A percentile compares a stretch with the other conserved stretches of the same genome.
These are phyloP conservation scores for Abrostola triplasia DNA, from an alignment of 2,888 invertebrate species.

Conservation along the genomic window DNA sequence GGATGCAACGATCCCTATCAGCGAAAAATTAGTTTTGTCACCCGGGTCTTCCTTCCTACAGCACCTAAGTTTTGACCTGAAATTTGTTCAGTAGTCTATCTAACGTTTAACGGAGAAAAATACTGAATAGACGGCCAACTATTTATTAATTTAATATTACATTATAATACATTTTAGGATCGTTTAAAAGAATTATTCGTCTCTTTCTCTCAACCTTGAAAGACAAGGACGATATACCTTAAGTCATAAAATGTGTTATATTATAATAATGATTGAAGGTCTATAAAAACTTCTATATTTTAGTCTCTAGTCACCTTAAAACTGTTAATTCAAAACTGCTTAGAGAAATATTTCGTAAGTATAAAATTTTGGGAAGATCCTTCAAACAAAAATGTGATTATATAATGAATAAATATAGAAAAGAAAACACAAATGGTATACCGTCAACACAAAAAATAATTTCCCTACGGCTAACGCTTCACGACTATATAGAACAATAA, in stretches of 20 bases:
- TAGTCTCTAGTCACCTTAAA: not conserved
- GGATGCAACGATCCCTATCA: conserved; percentile 14
- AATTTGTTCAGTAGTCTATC: conserved; percentile 71
- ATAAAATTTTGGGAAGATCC: conserved; percentile 11
- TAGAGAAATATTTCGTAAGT: not conserved
- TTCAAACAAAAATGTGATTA: conserved; percentile 6
- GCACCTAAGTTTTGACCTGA: conserved; percentile 72
- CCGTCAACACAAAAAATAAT: conserved; percentile 36
- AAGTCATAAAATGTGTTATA: conserved; percentile 7
- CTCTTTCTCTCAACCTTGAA: conserved; percentile 19
- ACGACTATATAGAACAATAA: conserved; percentile 50
- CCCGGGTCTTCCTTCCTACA: conserved; percentile 52
- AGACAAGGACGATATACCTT: conserved; percentile 10
- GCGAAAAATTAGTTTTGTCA: conserved; percentile 29
- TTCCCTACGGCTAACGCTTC: conserved; percentile 45
- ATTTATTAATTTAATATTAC: conserved; percentile 15
- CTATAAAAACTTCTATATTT: not conserved
- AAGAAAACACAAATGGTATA: conserved; percentile 29
- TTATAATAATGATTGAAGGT: conserved; percentile 11
- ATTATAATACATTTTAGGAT: conserved; percentile 20
- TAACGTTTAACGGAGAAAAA: conserved; percentile 49
- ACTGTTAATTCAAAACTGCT: not conserved
- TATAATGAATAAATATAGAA: conserved; percentile 22
- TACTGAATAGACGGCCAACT: conserved; percentile 47
- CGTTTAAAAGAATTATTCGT: conserved; percentile 8